These are phyloP conservation scores for Yponomeuta sedellus DNA, from an alignment of 2,888 invertebrate species.

Conservation along the genomic window DNA sequence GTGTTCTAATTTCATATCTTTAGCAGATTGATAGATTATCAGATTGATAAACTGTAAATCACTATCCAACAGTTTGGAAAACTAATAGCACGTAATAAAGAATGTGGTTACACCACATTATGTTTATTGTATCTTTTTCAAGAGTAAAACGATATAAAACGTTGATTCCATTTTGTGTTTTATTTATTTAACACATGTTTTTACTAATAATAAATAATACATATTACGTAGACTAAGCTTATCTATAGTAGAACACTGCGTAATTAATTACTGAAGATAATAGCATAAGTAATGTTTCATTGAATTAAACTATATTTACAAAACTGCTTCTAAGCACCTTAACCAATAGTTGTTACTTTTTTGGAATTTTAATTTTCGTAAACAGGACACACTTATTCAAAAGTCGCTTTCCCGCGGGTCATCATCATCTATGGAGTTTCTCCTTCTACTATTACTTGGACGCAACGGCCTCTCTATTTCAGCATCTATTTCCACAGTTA, in stretches of 20 bases:
- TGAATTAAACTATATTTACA: background rate
- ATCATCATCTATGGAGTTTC: conserved; percentile 55
- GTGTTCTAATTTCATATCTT: background rate
- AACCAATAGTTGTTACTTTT: too few relatives aligned
- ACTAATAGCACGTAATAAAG: background rate
- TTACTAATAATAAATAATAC: background rate
- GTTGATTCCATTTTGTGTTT: conserved; percentile 44
- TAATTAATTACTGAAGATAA: background rate
- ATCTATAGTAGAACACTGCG: background rate
- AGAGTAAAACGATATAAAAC: conserved; percentile 53
- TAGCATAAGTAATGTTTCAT: background rate
- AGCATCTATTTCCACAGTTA: conserved; percentile 53
- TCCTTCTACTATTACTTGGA: conserved; percentile 38
- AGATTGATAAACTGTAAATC: background rate
- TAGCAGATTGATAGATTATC: background rate
- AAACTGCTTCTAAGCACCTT: background rate
- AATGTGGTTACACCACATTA: conserved; percentile 4
- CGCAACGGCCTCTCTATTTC: conserved; percentile 49
- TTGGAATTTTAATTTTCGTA: too few relatives aligned
- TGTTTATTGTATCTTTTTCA: conserved; percentile 13
- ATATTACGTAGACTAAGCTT: background rate
- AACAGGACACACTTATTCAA: conserved; percentile 28
- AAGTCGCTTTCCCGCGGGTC: conserved; percentile 68
- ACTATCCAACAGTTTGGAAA: conserved; percentile 18
- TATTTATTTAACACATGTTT: conserved; percentile 25